Percentiles rank a stretch among this genome's conserved stretches.
Conservation (phyloP, 2,113 vertebrate species). For the Monarcha castaneiventris region DNA sequence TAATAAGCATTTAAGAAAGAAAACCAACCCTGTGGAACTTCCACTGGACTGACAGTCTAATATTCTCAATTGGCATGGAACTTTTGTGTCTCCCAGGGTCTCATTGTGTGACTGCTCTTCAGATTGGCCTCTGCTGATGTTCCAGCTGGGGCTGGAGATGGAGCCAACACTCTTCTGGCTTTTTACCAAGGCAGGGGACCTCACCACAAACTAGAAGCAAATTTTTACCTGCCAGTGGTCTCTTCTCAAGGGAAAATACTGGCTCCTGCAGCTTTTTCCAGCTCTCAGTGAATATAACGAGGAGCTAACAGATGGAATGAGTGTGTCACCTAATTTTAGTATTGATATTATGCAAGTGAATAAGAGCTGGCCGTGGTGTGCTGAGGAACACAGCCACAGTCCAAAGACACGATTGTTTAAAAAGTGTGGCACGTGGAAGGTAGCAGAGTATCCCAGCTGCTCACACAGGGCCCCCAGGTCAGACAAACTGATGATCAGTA, state of each 20-base stretch:
- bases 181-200: not conserved
- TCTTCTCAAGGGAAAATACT: not conserved
- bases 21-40: not conserved
- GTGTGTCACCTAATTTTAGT: not conserved
- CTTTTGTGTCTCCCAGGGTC: not conserved
- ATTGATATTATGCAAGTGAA: not conserved
- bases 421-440: rapidly evolving
- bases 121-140: not conserved
- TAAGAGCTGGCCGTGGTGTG: not conserved
- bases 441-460: rapidly evolving
- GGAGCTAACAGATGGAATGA: not conserved
- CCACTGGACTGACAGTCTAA: not conserved
- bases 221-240: not conserved
- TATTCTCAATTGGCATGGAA: not conserved
- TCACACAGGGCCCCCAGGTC: not conserved
- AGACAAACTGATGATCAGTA: not conserved
- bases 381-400: not conserved
- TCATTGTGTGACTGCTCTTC: not conserved
- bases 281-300: not conserved
- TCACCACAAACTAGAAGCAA: not conserved
- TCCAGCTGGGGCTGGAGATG: not conserved
- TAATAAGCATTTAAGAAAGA: not conserved
- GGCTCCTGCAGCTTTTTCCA: not conserved
- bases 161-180: not conserved
- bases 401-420: rapidly evolving